Percentiles rank a stretch among this genome's conserved stretches.
Evolutionary conservation across 2,888 invertebrate genomes (phyloP).

Genomic region (Cybosia mesomella): DNA sequence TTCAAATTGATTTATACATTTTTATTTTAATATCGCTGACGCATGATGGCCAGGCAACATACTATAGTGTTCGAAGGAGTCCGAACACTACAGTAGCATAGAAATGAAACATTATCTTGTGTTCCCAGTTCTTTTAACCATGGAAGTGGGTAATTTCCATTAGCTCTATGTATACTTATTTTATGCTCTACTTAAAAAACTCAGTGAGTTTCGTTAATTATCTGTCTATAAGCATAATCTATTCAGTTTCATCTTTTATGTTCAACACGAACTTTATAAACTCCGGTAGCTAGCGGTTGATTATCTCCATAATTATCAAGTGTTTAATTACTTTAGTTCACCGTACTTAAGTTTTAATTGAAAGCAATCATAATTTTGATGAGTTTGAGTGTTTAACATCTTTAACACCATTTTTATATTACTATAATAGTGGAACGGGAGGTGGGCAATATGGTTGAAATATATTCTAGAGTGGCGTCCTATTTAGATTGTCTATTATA

Average conservation of each 20-base stretch:
- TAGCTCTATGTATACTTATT: too few species aligned
- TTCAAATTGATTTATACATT: too few species aligned
- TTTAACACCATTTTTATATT: background rate
- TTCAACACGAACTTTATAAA: slow-evolving; percentile 44
- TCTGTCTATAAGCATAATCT: background rate
- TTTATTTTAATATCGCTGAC: too few species aligned
- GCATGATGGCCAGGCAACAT: too few species aligned
- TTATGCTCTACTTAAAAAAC: background rate
- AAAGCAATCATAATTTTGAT: slow-evolving; percentile 28
- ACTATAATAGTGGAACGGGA: background rate
- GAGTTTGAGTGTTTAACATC: slow-evolving; percentile 25
- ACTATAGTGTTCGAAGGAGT: too few species aligned
- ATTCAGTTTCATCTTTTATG: slow-evolving; percentile 26
- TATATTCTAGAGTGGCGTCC: background rate
- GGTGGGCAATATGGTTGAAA: background rate
- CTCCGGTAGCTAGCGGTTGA: slow-evolving; percentile 34
- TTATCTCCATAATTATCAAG: slow-evolving; percentile 40
- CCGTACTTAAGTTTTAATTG: slow-evolving; percentile 24
- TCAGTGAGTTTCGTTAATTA: background rate
- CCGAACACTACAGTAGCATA: too few species aligned
- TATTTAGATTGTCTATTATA: too few species aligned
- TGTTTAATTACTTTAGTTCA: slow-evolving; percentile 38
- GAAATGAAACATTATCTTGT: too few species aligned
- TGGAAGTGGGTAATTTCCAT: background rate
- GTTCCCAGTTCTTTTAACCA: too few species aligned